Evolutionary conservation across 2,888 invertebrate species (phyloP).

Genomic region (Phengaris arion): DNA sequence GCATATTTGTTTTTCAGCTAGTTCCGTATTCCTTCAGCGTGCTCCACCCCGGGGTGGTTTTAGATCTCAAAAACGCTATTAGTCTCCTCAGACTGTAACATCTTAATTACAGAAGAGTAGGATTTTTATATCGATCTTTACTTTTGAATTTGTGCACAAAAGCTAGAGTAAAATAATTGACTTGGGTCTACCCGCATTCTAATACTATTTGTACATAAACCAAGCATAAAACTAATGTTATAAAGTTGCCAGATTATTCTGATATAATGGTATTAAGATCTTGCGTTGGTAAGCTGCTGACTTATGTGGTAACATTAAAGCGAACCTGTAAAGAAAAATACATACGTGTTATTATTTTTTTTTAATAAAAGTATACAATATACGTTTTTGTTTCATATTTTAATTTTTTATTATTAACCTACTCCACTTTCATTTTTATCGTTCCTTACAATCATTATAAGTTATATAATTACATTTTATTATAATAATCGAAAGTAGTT

Average conservation of each 20-base stretch:
- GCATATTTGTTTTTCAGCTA: no score
- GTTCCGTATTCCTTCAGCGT: no score
- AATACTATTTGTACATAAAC: not conserved
- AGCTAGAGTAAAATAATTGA: no score
- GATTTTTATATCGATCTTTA: not conserved
- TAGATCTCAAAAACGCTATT: no score
- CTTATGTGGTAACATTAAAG: constrained; percentile 17
- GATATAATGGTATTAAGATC: not conserved
- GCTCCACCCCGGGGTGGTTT: no score
- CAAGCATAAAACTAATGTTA: not conserved
- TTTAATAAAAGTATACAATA: not conserved
- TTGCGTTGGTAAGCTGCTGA: not conserved
- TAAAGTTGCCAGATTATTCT: constrained; percentile 15
- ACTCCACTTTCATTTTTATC: constrained; percentile 3
- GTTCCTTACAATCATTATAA: not conserved
- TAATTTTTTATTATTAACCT: not conserved
- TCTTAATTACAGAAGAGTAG: no score
- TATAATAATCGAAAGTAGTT: not conserved
- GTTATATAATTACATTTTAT: not conserved
- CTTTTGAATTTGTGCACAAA: not conserved
- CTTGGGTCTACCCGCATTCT: not conserved
- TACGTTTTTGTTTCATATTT: not conserved
- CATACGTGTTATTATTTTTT: not conserved
- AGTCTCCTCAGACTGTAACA: no score
- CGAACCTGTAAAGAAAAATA: constrained; percentile 9